Base-by-base conservation (phyloP, 2,797 vertebrate genomes). In the Ispidina picta region DNA sequence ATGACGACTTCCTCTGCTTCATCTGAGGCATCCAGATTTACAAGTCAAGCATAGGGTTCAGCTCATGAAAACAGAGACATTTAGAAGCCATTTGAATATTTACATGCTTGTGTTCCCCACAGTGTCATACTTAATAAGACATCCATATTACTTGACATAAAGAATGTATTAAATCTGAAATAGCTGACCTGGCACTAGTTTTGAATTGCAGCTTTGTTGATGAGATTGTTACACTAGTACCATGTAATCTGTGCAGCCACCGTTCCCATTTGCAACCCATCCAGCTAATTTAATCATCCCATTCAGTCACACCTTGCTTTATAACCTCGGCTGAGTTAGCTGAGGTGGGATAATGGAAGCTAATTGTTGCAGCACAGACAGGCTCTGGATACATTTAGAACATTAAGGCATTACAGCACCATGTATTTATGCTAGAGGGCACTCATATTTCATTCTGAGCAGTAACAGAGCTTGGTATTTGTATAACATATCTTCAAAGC, bases 341-440 rank as follows among this genome's bases (percentile, higher is more conserved):
- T 39, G 70, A 88, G 51, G 49, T 70, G 85, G 60, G 88, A 91
- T 79, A 88, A 79, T 68, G 73, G 68, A n/a, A 91, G 49, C 5
- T 86, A 89, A 81, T 83, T 95, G 49, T 66, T 86, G 59, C 31
- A 88, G 41, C 41, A 73, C 35, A 77, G 54, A 54, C 77, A 86
- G 88, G 46, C 33, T 64, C 33, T 54, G 25, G 52, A 25, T 55
- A 84, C 73, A 62, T 84, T 80, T 69, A 80, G 26, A 88, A 64
- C n/a, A 59, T 48, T 41, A 80, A 70, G 58, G 54, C 46, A 62
- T 55, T 88, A 85, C 70, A 95, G 90, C 91, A 89, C 79, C 80
- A 31, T 39, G 54, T 55, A 63, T 68, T 89, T 66, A 72, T 83
- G 77, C 89, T 92, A 92, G 89, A 94, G 79, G 87, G 86, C 82